Evolutionary conservation across 2,113 vertebrate species (phyloP), one percentile per base, ranked within the genome.

Genomic region (Porphyrio hochstetteri): DNA sequence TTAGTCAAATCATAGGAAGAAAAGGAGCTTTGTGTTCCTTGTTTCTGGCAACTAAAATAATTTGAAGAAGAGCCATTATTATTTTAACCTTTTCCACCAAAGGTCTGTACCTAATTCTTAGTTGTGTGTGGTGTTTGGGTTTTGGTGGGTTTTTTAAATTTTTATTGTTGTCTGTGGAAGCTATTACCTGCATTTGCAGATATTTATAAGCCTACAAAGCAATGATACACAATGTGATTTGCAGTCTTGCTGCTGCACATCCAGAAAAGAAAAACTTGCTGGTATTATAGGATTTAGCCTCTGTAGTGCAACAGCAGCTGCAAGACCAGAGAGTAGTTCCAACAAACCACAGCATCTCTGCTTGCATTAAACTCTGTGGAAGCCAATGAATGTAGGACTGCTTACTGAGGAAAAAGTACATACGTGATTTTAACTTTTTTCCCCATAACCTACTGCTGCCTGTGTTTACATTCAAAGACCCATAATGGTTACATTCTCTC

Each of bases 281-380:
- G 2, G 9, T 76, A 10, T 16, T 93, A 20, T 53, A 91, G 38
- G 27, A 71, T 27, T 84, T 59, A 18, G 2, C 9, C 4, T 52
- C 35, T 33, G 35, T 29, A 53, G 14, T 56, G 13, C 35, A 53
- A n/a, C 27, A 76, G 29, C 29, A 72, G 53, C 57, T 70, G 31
- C 25, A 67, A 42, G 60, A 46, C 6, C 29, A 67, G 24, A 68
- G 35, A 18, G 16, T 38, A 25, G 15, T 15, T 86, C 5, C 6
- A 40, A 87, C 67, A 42, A 36, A 3, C 15, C 33, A 7, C 20
- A 3, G 0, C 25, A 2, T 57, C 50, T 42, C 29, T 68, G 2
- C 67, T 86, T 69, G 4, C 2, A 3, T 80, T 72, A 46, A 60
- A 31, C 15, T 70, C 78, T n/a, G 17, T 20, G 50, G 29, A 85